phyloP scores from a whole-genome alignment of 2,113 vertebrate genomes.

The Petaurus breviceps region DNA sequence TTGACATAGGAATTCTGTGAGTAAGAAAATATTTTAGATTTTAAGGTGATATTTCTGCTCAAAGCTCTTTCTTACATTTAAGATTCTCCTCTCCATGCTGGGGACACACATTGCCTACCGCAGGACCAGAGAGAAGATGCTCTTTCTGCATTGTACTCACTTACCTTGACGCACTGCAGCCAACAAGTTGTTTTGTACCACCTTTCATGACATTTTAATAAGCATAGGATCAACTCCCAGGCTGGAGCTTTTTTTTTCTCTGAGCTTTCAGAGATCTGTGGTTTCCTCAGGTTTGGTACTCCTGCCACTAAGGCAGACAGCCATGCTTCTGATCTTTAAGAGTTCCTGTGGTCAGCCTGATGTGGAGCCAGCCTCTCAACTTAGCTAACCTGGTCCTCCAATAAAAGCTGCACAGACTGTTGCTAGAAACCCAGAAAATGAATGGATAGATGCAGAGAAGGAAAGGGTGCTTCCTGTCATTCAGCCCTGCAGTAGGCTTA shows the following conservation, averaged over 20 bases:
- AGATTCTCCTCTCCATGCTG: neutral
- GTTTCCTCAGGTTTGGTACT: neutral
- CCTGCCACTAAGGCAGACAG: neutral
- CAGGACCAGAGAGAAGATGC: neutral
- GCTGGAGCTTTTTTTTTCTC: neutral
- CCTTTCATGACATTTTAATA: neutral
- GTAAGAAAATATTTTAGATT: neutral
- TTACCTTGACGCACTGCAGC: neutral
- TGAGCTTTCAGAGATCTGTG: neutral
- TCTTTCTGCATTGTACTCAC: neutral
- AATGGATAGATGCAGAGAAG: neutral
- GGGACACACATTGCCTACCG: neutral
- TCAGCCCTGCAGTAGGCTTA: neutral
- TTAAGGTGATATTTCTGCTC: neutral
- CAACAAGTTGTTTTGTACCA: neutral
- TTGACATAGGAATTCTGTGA: neutral
- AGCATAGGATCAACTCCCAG: neutral
- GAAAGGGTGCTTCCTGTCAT: neutral
- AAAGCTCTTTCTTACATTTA: neutral
- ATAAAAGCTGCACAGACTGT: neutral
- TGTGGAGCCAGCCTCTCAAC: neutral
- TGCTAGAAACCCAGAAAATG: neutral
- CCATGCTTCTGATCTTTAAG: neutral
- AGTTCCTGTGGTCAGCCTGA: neutral
- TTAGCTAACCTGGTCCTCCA: neutral